Conservation (phyloP, 2,797 vertebrate genomes). For the Parauchenoglanis punctatus region DNA sequence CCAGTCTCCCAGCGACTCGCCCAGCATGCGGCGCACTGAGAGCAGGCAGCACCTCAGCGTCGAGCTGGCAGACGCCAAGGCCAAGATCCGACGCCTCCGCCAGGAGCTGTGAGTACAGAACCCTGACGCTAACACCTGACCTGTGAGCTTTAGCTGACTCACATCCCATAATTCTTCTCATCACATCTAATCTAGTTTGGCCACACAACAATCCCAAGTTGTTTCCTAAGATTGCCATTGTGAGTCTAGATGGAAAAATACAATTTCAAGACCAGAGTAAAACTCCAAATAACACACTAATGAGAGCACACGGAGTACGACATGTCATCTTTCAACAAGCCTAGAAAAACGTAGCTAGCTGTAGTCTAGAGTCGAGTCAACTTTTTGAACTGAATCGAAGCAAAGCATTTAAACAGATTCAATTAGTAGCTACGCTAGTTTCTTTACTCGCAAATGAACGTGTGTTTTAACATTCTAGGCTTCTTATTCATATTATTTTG, state of each 20-base stretch:
- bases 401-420: background rate
- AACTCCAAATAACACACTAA: too few relatives aligned
- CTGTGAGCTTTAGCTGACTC: background rate
- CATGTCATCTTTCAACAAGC: background rate
- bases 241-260: background rate
- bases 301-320: background rate
- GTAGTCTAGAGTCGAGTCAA: background rate
- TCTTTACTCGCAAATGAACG: background rate
- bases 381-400: background rate
- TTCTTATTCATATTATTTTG: background rate
- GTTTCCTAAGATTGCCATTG: background rate
- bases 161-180: background rate
- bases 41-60: constrained; percentile 95
- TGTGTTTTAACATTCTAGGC: background rate
- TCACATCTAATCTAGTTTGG: background rate
- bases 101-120: constrained; percentile 91
- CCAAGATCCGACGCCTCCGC: constrained; percentile 91
- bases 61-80: constrained; percentile 95
- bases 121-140: too few relatives aligned
- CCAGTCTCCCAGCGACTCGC: constrained; percentile 89
- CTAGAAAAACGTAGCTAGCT: background rate
- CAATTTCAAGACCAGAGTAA: background rate
- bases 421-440: background rate
- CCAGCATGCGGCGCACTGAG: constrained; percentile 93
- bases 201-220: background rate